phyloP scores from a whole-genome alignment of 2,888 invertebrate genomes.

The Agriopis marginaria region DNA sequence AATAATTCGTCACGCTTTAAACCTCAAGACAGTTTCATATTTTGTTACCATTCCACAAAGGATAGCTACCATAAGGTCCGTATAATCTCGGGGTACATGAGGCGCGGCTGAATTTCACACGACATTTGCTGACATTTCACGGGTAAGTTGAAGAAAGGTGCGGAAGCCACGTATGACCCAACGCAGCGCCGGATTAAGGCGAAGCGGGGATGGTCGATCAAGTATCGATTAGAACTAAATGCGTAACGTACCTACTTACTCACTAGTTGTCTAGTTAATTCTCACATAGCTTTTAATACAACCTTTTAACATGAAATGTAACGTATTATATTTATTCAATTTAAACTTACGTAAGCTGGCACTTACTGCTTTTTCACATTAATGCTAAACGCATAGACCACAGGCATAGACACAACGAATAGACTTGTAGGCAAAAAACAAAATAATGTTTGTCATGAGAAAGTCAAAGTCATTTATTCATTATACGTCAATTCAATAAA shows the following conservation, averaged over 20 bases:
- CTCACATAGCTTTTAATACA: too few relatives aligned
- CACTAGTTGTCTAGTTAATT: neutral
- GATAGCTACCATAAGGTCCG: constrained; percentile 10
- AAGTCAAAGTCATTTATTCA: too few relatives aligned
- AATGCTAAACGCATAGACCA: too few relatives aligned
- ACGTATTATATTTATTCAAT: too few relatives aligned
- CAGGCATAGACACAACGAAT: too few relatives aligned
- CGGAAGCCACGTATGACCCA: constrained; percentile 42
- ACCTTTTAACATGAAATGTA: too few relatives aligned
- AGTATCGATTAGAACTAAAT: constrained; percentile 21
- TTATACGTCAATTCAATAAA: too few relatives aligned
- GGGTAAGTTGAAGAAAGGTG: constrained; percentile 45
- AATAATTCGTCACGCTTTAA: neutral
- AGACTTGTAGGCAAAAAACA: too few relatives aligned
- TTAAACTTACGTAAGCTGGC: neutral
- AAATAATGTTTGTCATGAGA: too few relatives aligned
- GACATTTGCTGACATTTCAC: constrained; percentile 43
- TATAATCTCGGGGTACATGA: constrained; percentile 23
- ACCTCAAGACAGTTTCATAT: constrained; percentile 1
- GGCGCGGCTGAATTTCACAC: constrained; percentile 40
- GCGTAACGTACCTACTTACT: neutral
- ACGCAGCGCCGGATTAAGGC: constrained; percentile 29
- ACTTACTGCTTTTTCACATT: neutral
- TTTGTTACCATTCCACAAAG: constrained; percentile 14
- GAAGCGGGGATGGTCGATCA: constrained; percentile 8